Evolutionary conservation across 2,113 vertebrate genomes (phyloP), one percentile per base, ranked within the genome.

Genomic region (Centrocercus urophasianus): DNA sequence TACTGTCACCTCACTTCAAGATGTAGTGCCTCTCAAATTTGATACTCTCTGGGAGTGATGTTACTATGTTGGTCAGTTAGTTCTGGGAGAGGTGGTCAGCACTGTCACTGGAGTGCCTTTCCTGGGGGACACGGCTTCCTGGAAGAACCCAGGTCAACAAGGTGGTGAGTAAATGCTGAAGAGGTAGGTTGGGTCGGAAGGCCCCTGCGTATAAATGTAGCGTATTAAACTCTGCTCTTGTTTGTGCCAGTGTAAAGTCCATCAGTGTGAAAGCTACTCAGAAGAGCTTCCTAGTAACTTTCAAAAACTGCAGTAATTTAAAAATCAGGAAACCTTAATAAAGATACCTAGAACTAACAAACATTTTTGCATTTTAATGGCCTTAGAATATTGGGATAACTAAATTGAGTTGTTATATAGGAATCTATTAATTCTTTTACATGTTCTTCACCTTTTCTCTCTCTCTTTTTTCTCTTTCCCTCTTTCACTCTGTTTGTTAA

Each of bases 371-470:
- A 65, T 66, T 86, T 80, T 88, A 88, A 96, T 54, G 63, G 75
- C 86, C 89, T 92, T 97, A 96, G 89, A 91, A 82, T 81, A 86
- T 42, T 88, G 88, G 90, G 76, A 79, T 91, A 92, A 91, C 76
- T 95, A 96, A 91, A 81, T 40, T 38, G 73, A 95, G 59, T 83
- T 95, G 90, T 93, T 93, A 85, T 85, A 73, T 59, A 96, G 96
- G 94, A 95, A 83, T 83, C 94, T 95, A 79, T 94, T 95, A 96
- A 95, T 94, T 97, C 97, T 96, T 98, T 96, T 97, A 95, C 92
- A 93, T 98, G 98, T 97, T 97, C 96, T 97, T 98, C 97, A 97
- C 90, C 96, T 97, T 97, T 92, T 97, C 95, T 97, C 96, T 97
- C 96, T 97, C 88, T 97, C 42, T 97, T 96, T 96, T 97, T 95